phyloP scores from a whole-genome alignment of 2,113 vertebrate species.

The Cebidichthys violaceus region DNA sequence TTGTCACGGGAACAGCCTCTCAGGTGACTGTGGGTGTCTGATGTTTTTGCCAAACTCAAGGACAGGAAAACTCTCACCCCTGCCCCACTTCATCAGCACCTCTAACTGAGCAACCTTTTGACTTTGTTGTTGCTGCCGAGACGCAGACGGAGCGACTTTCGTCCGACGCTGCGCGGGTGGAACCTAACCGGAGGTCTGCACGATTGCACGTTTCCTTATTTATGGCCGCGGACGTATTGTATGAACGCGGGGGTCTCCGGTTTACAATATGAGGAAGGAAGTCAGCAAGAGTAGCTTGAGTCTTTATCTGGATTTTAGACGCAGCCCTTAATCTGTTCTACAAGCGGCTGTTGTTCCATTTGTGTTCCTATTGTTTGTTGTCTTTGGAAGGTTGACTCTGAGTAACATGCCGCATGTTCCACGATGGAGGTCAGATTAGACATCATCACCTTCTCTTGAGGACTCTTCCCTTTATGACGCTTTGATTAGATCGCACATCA shows the following conservation, averaged over 20 bases:
- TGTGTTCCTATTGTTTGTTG: slow-evolving; percentile 46
- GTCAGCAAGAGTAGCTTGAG: slow-evolving; percentile 1
- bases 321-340: slow-evolving; percentile 9
- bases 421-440: background rate
- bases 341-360: background rate
- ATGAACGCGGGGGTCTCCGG: background rate
- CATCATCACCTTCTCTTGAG: background rate
- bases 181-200: background rate
- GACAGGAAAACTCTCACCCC: slow-evolving; percentile 81
- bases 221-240: background rate
- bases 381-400: background rate
- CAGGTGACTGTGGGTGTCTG: slow-evolving; percentile 58
- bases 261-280: slow-evolving; percentile 68
- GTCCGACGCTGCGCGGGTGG: background rate
- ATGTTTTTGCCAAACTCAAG: slow-evolving; percentile 66
- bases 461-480: background rate
- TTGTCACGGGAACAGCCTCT: slow-evolving; percentile 49
- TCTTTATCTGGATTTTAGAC: slow-evolving; percentile 18
- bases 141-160: background rate
- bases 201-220: background rate
- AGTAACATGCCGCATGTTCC: background rate
- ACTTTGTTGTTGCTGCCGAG: slow-evolving; percentile 18
- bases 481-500: slow-evolving; percentile 16
- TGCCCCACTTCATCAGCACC: slow-evolving; percentile 72
- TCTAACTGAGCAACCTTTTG: background rate